phyloP scores from a whole-genome alignment of 2,113 vertebrate genomes.

The Myrmecobius fasciatus region DNA sequence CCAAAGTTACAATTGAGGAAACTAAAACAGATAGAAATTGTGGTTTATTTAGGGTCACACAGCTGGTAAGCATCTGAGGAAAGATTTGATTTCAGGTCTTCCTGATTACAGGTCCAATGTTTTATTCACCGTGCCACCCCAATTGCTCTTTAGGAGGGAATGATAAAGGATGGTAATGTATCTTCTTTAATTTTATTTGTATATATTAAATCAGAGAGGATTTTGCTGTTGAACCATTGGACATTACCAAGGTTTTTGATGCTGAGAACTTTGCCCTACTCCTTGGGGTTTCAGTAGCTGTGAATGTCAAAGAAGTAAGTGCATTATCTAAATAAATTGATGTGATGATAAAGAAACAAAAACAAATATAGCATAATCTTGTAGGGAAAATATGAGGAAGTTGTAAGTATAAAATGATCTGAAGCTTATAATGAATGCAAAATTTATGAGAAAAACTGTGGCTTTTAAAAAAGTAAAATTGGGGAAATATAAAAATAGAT shows the following conservation, averaged over 20 bases:
- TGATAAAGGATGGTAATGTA: background rate
- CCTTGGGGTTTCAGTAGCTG: background rate
- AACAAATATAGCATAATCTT: background rate
- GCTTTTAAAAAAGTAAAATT: background rate
- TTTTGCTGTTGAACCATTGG: background rate
- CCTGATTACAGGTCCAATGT: background rate
- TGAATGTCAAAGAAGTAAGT: background rate
- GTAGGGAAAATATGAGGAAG: background rate
- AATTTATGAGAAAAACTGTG: background rate
- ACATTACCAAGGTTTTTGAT: background rate
- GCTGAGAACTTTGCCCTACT: background rate
- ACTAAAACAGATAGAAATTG: background rate
- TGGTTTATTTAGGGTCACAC: background rate
- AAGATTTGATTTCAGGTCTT: background rate
- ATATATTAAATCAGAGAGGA: background rate
- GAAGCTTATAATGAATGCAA: background rate
- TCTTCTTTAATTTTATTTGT: background rate
- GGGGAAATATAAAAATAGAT: background rate
- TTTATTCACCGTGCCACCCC: background rate
- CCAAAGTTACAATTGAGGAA: background rate
- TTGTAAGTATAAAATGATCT: background rate
- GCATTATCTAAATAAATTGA: background rate
- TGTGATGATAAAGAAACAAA: no score
- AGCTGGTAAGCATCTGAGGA: background rate
- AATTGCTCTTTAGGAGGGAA: background rate